phyloP scores from a whole-genome alignment of 2,113 vertebrate genomes.

The Eptesicus fuscus region DNA sequence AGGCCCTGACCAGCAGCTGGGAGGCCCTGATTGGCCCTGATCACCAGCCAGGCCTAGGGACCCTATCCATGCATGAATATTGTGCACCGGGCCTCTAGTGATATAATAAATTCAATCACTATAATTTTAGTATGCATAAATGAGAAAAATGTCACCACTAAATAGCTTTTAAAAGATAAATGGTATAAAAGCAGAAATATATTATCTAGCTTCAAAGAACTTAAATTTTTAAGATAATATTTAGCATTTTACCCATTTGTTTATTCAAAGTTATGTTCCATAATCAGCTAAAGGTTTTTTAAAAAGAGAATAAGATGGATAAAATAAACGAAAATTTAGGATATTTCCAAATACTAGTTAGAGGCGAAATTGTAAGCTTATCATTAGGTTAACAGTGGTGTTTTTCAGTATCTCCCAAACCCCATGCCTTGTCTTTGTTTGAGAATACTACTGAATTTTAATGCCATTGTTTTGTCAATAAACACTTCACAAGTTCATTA shows the following conservation, averaged over 20 bases:
- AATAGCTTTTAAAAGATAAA: slow-evolving; percentile 13
- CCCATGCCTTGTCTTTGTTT: not conserved
- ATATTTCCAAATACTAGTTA: not conserved
- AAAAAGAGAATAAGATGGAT: not conserved
- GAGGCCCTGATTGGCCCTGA: no score
- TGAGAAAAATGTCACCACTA: not conserved
- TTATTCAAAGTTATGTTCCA: slow-evolving; percentile 13
- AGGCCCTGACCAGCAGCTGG: no score
- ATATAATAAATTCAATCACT: not conserved
- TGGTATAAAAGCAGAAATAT: not conserved
- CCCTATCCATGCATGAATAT: no score
- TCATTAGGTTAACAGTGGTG: not conserved
- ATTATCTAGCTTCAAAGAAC: slow-evolving; percentile 28
- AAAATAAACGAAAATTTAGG: not conserved
- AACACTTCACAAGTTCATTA: slow-evolving; percentile 71
- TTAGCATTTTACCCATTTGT: not conserved
- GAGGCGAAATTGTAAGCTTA: not conserved
- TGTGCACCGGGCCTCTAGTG: no score
- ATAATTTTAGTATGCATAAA: not conserved
- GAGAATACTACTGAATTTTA: slow-evolving; percentile 66
- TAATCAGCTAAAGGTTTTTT: not conserved
- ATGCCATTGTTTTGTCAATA: slow-evolving; percentile 68
- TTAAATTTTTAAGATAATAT: slow-evolving; percentile 16
- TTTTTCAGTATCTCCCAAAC: slow-evolving; percentile 45
- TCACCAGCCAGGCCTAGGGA: no score